Evolutionary conservation across 2,113 vertebrate species (phyloP), one percentile per base, ranked within the genome.

Genomic region (Microtus oregoni): DNA sequence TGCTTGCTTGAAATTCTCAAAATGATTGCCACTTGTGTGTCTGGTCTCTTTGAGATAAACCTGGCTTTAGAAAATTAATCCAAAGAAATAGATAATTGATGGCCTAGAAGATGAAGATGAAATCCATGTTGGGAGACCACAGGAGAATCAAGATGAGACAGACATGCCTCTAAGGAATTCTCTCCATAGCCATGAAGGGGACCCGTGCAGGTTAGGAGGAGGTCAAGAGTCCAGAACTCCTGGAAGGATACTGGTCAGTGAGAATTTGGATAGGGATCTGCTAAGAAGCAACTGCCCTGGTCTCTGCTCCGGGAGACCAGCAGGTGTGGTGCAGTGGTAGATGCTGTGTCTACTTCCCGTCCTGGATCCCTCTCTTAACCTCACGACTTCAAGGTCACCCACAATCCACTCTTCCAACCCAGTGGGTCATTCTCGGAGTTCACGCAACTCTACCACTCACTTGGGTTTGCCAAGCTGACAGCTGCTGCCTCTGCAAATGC

Each of bases 1-100:
- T 26, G 35, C 50, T 85, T 87, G 20, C n/a, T 93, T 77, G 63
- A 47, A 92, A 92, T 89, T 95, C 91, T 93, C 65, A 87, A 83
- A 95, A 81, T 76, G 22, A 85, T 0, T 52, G 15, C 5, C 91
- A 52, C 28, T 61, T 75, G 65, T 35, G 94, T 76, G 38, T 94
- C n/a, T 87, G 26, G n/a, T 86, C 22, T 32, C 77, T 94, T 63
- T 96, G 68, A 94, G 52, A 94, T 0, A 92, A 47, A 38, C n/a
- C 20, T 75, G 15, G 30, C 8, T 90, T 86, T 55, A 90, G 47
- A n/a, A 65, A 87, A 79, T 55, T 24, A 90, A 76, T 85, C 26
- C 11, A 97, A 96, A 96, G n/a, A 70, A 86, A 22, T 50, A 88
- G 32, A 32, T 61, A 87, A 87, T 11, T n/a, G 94, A 78, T 24